Percentiles rank a stretch among this genome's conserved stretches.
Conservation (phyloP, 2,797 vertebrate species). For the Coendou prehensilis region DNA sequence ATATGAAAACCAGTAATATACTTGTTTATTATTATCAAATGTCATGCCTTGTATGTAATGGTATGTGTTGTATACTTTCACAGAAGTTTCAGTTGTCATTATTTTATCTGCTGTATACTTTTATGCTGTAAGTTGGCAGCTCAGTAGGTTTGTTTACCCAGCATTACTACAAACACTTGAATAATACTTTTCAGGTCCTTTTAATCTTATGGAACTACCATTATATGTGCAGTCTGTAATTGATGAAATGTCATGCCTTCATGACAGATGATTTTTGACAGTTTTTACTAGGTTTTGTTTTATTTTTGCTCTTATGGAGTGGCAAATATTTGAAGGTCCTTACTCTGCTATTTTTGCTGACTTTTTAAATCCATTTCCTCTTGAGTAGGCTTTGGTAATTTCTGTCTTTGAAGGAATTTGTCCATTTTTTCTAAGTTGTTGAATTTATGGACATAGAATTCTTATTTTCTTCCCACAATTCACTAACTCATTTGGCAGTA, state of each 20-base stretch:
- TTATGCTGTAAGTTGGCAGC: neutral
- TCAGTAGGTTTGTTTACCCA: neutral
- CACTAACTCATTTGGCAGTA: neutral
- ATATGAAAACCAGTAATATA: neutral
- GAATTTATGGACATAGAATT: neutral
- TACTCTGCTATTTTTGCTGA: neutral
- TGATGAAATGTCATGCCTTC: neutral
- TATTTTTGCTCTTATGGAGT: neutral
- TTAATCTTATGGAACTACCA: neutral
- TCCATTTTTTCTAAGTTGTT: neutral
- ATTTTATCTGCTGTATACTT: neutral
- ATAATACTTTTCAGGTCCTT: neutral
- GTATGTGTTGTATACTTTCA: neutral
- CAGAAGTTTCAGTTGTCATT: neutral
- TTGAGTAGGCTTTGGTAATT: neutral
- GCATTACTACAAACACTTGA: neutral
- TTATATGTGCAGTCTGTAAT: neutral
- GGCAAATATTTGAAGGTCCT: neutral
- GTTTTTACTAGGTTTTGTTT: neutral
- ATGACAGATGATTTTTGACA: neutral
- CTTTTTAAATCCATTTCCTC: slow-evolving; percentile 18
- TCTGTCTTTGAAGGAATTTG: slow-evolving; percentile 25
- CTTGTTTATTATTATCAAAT: neutral
- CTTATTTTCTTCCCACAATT: slow-evolving; percentile 8
- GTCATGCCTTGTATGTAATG: neutral